Evolutionary conservation across 2,888 invertebrate species (phyloP), one percentile per base, ranked within the genome.

Genomic region (Ormyrus thymus): DNA sequence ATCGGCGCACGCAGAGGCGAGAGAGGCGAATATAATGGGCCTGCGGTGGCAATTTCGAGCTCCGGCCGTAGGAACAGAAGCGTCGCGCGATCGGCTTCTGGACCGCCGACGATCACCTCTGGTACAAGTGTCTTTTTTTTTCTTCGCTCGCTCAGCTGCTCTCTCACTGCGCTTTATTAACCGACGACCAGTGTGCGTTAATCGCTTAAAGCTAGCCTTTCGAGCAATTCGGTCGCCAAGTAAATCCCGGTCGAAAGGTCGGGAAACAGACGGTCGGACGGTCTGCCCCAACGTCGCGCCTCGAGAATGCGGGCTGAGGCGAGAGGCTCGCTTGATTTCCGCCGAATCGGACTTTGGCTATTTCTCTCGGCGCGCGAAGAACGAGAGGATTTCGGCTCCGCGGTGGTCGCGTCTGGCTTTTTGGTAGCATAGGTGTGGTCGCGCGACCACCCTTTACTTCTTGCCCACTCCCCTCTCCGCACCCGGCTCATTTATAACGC

Each of bases 401-500:
- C 83, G 86, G 86, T 86, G 87, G 87, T 86, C 87, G 84, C 29
- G 29, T 29, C 29, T 29, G 29, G 29, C 29, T 29, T 29, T 29
- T 29, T 29, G 29, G 29, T 29, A 29, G 29, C 29, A 29, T 29
- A 29, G 29, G 29, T 29, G 29, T 29, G 29, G 29, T 29, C 29
- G 29, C 61, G 51, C 69, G 53, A 61, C 81, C 70, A 74, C 76
- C 81, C 80, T 82, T n/a, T 53, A 15, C 71, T 62, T 65, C 65
- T 15, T 51, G 11, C 8, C n/a, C 62, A 29, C 62, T 77, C 62
- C 68, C 82, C 80, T 76, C 80, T 83, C 81, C 75, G 82, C 79
- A 78, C 76, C 82, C 78, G 82, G 85, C 87, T 89, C 89, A 88
- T 88, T 88, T 88, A 87, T 89, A 87, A 87, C 85, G 84, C 86